Evolutionary conservation across 2,113 vertebrate genomes (phyloP).

Genomic region (Percopsis transmontana): DNA sequence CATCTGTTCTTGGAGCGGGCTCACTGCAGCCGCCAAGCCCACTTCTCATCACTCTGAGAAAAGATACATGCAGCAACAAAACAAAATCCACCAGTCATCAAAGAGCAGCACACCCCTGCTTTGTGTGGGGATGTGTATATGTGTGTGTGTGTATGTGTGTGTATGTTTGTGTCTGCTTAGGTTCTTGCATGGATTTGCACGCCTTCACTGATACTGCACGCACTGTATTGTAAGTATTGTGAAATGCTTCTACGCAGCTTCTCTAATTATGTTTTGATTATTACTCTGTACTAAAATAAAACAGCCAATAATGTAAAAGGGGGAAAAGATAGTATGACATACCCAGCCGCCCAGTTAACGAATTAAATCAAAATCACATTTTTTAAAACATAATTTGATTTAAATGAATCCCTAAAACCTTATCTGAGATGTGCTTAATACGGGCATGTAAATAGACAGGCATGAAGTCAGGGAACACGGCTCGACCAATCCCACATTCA

Average conservation of each 20-base stretch:
- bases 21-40: slow-evolving; percentile 42
- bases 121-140: slow-evolving; percentile 55
- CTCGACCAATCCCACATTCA: slow-evolving; percentile 60
- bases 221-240: too few species aligned
- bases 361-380: slow-evolving; percentile 53
- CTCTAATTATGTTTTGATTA: slow-evolving; percentile 70
- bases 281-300: slow-evolving; percentile 70
- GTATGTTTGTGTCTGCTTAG: slow-evolving; percentile 25
- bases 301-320: slow-evolving; percentile 70
- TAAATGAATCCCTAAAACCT: slow-evolving; percentile 35
- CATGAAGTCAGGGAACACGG: slow-evolving; percentile 62
- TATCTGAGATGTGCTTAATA: slow-evolving; percentile 57
- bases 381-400: slow-evolving; percentile 49
- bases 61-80: slow-evolving; percentile 62
- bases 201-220: slow-evolving; percentile 40
- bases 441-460: slow-evolving; percentile 64
- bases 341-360: slow-evolving; percentile 56
- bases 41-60: slow-evolving; percentile 66
- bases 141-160: slow-evolving; percentile 11
- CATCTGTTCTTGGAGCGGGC: slow-evolving; percentile 34
- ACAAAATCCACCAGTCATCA: slow-evolving; percentile 63
- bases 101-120: slow-evolving; percentile 59
- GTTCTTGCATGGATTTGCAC: slow-evolving; percentile 40
- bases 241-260: too few species aligned
- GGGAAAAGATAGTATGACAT: slow-evolving; percentile 40